A percentile compares a stretch with the other conserved stretches of the same genome.
These are phyloP conservation scores for Podabrus alpinus DNA, from an alignment of 2,888 invertebrate genomes.

Conservation along the genomic window DNA sequence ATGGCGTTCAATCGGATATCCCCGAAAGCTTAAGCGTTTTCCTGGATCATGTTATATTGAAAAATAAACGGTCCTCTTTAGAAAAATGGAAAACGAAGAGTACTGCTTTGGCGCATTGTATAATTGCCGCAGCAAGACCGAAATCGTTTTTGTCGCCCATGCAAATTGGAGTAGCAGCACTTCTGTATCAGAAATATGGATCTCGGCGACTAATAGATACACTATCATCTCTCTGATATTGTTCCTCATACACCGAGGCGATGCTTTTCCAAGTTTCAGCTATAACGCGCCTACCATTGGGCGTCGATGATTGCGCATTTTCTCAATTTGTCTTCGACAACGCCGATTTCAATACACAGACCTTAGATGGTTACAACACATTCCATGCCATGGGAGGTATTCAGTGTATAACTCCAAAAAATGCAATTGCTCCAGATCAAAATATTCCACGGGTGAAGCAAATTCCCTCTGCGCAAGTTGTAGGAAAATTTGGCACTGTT, in stretches of 20 bases:
- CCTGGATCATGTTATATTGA: too few species aligned
- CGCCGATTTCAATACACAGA: conserved; percentile 8
- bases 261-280: conserved; percentile 5
- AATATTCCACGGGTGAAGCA: conserved; percentile 2
- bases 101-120: too few species aligned
- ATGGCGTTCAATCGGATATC: too few species aligned
- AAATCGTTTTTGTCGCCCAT: too few species aligned
- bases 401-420: background rate
- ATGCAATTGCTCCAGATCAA: conserved; percentile 6
- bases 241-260: conserved; percentile 8
- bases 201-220: too few species aligned
- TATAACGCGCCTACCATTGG: conserved; percentile 4
- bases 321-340: conserved; percentile 8
- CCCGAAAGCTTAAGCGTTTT: too few species aligned
- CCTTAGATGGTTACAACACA: conserved; percentile 6
- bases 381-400: too few species aligned
- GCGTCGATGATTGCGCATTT: background rate
- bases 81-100: too few species aligned
- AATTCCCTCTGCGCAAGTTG: background rate
- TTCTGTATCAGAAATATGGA: too few species aligned
- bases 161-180: too few species aligned
- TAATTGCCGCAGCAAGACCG: too few species aligned
- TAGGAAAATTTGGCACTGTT: background rate
- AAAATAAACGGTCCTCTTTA: too few species aligned
- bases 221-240: background rate